Evolutionary conservation across 2,113 vertebrate species (phyloP), one percentile per base, ranked within the genome.

Genomic region (Girardinichthys multiradiatus): DNA sequence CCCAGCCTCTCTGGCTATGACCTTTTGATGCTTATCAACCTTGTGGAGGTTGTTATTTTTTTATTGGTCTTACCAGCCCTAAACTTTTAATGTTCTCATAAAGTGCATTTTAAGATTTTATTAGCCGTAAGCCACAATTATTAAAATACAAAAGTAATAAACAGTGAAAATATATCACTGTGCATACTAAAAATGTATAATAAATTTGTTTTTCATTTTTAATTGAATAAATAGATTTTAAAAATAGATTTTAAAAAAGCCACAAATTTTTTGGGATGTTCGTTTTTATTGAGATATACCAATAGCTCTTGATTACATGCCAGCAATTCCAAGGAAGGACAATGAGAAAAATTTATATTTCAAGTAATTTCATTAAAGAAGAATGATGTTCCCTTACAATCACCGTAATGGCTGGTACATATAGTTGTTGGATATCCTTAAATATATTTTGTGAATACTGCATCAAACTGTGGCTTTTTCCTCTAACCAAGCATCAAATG

Each of bases 381-480:
- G 24, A 24, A 54, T n/a, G 48, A 54, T 0, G 9, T 60, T 74
- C 45, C 19, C 27, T 48, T 61, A 31, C 26, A 63, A 27, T 65
- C 60, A 27, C 78, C 45, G 65, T 45, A 76, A 76, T 65, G 77
- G 51, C 42, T 54, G 8, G 24, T 54, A n/a, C 9, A 79, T 21
- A 31, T 60, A 14, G 7, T 30, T 30, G 7, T 28, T 30, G 35
- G 35, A 37, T 64, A 27, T 26, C 26, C 33, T 62, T 26, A 64
- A 65, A 73, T 65, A 61, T 26, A 42, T 64, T 62, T 19, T 29
- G 64, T 75, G 72, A 58, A 76, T 83, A 42, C 48, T 29, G 60
- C 8, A 64, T 79, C n/a, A 69, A 67, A 85, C 68, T 31, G 67
- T 7, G 14, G 27, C 12, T 31, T 26, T 74, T 64, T 70, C 48